Base-by-base conservation (phyloP, 2,113 vertebrate genomes). In the Melanostigma gelatinosum region DNA sequence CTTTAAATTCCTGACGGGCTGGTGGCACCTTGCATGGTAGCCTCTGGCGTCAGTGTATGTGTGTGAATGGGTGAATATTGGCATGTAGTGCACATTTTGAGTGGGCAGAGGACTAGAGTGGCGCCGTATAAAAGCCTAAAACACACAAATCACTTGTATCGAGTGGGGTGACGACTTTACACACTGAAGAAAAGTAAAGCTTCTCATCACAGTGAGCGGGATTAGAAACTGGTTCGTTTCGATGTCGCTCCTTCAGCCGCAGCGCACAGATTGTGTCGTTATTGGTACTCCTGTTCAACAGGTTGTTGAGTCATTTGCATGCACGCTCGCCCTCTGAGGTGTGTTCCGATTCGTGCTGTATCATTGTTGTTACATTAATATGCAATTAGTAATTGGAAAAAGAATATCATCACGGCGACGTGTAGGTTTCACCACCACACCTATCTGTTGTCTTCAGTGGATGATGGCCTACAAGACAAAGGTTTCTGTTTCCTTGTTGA, bases 241-340 rank as follows among this genome's bases (percentile, higher is more conserved):
- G 42, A 60, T 66, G 27, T 42, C 1, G 18, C 44, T 61, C 1
- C 18, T 32, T 32, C 64, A 63, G 27, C 22, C 10, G 20, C 12
- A 29, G 32, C 34, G 18, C 72, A 64, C 32, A 27, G 38, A 16
- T 16, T 10, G 58, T 65, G 24, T 6, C 1, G 27, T 46, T 57
- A 67, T 9, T 60, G 79, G 76, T 62, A 3, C 78, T 79, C 91
- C 85, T 65, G 90, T 73, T 85, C 0, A 75, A 91, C 89, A 71
- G 92, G 92, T 93, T 91, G 36, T 38, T 79, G 79, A 76, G 6
- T 81, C 46, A 83, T 24, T 72, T 75, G 55, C 0, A 27, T 50
- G 40, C 63, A 64, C 0, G 34, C 42, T 0, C 5, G 32, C 32
- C 54, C 44, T 44, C 12, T n/a, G 7, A 87, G 74, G 81, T 72